These are phyloP conservation scores for Monodelphis domestica DNA, from an alignment of 2,797 vertebrate species.

Conservation along the genomic window DNA sequence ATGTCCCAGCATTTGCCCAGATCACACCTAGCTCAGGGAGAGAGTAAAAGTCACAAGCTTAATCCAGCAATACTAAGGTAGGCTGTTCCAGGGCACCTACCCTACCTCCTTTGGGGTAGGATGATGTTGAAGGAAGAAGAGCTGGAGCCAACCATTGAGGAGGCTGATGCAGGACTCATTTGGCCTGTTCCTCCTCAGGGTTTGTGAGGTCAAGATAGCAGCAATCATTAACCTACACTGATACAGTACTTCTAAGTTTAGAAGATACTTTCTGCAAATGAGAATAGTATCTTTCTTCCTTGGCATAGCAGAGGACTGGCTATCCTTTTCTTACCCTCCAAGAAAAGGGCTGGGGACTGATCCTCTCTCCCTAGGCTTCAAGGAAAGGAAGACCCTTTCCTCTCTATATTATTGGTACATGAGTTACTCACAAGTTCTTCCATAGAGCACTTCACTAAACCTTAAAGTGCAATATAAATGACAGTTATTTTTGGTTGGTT, in stretches of 20 bases:
- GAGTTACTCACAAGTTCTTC: too few relatives aligned
- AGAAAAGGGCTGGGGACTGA: neutral
- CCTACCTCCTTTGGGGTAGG: slow-evolving; percentile 93
- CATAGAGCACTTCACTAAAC: too few relatives aligned
- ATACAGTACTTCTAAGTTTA: neutral
- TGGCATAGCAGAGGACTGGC: too few relatives aligned
- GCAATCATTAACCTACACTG: neutral
- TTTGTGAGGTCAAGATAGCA: slow-evolving; percentile 81
- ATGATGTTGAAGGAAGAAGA: slow-evolving; percentile 89
- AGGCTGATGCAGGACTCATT: slow-evolving; percentile 97
- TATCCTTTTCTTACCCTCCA: neutral
- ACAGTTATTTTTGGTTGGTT: too few relatives aligned
- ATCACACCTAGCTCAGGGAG: neutral
- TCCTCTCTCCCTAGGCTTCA: neutral
- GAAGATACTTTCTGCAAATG: neutral
- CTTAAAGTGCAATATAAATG: too few relatives aligned
- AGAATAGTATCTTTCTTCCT: too few relatives aligned
- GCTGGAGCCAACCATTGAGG: slow-evolving; percentile 92
- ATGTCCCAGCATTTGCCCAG: neutral
- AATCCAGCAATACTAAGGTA: neutral
- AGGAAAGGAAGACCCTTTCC: neutral
- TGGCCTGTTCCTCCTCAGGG: slow-evolving; percentile 93
- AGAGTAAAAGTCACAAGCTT: neutral
- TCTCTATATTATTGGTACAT: too few relatives aligned
- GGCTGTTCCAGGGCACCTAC: neutral